Percentiles rank a stretch among this genome's conserved stretches.
phyloP scores from a whole-genome alignment of 2,113 vertebrate species.

The Astur gentilis region DNA sequence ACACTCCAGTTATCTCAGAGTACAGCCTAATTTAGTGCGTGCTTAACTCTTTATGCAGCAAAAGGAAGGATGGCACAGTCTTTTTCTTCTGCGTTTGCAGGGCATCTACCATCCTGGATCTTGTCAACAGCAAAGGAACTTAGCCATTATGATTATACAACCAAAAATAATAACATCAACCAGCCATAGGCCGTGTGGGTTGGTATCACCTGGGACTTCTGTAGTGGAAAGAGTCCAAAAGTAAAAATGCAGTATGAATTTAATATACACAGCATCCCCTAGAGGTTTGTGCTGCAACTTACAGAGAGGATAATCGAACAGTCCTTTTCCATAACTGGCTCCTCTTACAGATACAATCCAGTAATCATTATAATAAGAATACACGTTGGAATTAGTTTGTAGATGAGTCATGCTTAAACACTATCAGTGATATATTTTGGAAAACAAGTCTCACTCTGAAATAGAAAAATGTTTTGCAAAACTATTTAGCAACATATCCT shows the following conservation, averaged over 20 bases:
- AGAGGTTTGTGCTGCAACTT: neutral
- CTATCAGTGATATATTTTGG: neutral
- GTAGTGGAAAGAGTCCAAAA: neutral
- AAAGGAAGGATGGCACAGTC: neutral
- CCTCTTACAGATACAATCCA: neutral
- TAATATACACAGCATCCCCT: conserved; percentile 8
- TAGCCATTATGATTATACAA: neutral
- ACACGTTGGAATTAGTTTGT: neutral
- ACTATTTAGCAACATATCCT: neutral
- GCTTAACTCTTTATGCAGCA: neutral
- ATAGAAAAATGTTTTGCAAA: neutral
- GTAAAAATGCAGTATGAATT: neutral
- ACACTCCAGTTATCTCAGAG: neutral
- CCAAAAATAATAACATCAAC: neutral
- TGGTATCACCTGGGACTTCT: neutral
- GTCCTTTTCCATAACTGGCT: neutral
- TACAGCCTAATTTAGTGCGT: neutral
- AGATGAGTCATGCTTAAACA: neutral
- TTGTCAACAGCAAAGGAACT: neutral
- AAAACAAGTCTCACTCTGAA: neutral
- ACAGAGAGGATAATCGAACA: neutral
- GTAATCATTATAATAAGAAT: neutral
- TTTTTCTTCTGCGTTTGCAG: neutral
- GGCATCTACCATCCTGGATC: neutral
- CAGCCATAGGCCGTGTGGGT: neutral